phyloP scores from a whole-genome alignment of 2,888 invertebrate species.

The Ennomos erosarius region DNA sequence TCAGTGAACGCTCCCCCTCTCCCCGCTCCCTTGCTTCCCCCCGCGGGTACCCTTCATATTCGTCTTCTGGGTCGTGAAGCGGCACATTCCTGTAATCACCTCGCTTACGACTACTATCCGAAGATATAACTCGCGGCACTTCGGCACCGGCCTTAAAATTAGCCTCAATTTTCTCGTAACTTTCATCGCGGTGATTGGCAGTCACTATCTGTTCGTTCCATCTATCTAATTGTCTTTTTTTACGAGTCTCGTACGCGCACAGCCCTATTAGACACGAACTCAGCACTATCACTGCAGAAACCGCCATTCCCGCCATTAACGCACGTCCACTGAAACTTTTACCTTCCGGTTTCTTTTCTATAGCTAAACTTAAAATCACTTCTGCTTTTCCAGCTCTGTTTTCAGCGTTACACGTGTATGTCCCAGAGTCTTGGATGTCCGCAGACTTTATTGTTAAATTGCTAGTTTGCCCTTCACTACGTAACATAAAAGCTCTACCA shows the following conservation, averaged over 20 bases:
- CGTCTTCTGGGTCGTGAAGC: conserved; percentile 88
- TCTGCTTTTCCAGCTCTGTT: conserved; percentile 92
- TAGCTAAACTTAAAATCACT: conserved; percentile 89
- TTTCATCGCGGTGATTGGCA: conserved; percentile 83
- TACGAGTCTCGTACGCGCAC: conserved; percentile 87
- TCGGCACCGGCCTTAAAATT: conserved; percentile 81
- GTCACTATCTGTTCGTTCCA: conserved; percentile 82
- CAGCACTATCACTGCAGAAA: conserved; percentile 88
- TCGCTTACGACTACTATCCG: conserved; percentile 81
- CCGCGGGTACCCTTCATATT: conserved; percentile 77
- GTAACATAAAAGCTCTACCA: conserved; percentile 87
- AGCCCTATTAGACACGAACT: conserved; percentile 88
- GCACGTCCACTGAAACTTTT: conserved; percentile 85
- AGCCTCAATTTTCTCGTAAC: conserved; percentile 92
- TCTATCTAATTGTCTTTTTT: conserved; percentile 83
- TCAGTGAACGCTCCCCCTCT: conserved; percentile 57
- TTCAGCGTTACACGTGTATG: conserved; percentile 91
- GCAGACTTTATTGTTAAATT: conserved; percentile 90
- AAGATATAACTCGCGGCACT: conserved; percentile 62
- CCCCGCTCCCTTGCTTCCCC: conserved; percentile 61
- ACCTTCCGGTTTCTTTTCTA: conserved; percentile 87
- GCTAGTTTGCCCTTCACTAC: conserved; percentile 88
- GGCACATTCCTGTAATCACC: conserved; percentile 91
- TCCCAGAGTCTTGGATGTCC: conserved; percentile 90
- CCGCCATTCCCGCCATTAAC: conserved; percentile 88